Percentiles rank a stretch among this genome's conserved stretches.
Evolutionary conservation across 1,140 invertebrate genomes (phyloP).

Genomic region (Kradibia gibbosae): DNA sequence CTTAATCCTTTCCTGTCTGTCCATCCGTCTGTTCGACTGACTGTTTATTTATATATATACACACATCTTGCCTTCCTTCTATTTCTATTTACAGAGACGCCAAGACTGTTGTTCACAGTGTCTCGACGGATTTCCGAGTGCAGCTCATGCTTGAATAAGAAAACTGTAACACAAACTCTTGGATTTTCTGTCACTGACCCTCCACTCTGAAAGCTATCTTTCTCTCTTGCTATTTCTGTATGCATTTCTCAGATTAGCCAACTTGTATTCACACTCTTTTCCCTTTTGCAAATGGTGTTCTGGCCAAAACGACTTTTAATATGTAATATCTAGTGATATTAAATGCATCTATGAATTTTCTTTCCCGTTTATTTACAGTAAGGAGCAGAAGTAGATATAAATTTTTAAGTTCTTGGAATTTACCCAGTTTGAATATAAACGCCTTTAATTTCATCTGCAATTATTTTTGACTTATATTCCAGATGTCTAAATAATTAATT

Average conservation of each 20-base stretch:
- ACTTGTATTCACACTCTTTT: background rate
- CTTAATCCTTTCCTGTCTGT: background rate
- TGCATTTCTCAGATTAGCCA: conserved; percentile 7
- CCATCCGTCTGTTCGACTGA: background rate
- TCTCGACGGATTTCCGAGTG: conserved; percentile 17
- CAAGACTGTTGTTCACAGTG: conserved; percentile 2
- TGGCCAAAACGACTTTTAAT: background rate
- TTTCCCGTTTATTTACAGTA: too few species aligned
- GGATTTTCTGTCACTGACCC: background rate
- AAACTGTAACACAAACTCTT: conserved; percentile 19
- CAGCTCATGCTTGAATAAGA: conserved; percentile 6
- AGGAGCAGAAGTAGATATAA: too few species aligned
- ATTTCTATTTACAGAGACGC: conserved; percentile 30
- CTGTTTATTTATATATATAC: background rate
- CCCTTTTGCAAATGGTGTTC: background rate
- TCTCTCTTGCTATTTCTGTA: conserved; percentile 11
- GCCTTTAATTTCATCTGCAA: too few species aligned
- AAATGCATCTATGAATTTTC: background rate
- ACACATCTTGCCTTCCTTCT: background rate
- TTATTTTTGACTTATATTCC: too few species aligned
- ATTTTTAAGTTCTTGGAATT: too few species aligned
- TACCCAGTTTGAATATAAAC: too few species aligned
- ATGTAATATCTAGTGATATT: background rate
- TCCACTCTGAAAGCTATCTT: background rate
- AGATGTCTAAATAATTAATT: too few species aligned